phyloP scores from a whole-genome alignment of 1,140 invertebrate genomes.

The Neocloeon triangulifer region DNA sequence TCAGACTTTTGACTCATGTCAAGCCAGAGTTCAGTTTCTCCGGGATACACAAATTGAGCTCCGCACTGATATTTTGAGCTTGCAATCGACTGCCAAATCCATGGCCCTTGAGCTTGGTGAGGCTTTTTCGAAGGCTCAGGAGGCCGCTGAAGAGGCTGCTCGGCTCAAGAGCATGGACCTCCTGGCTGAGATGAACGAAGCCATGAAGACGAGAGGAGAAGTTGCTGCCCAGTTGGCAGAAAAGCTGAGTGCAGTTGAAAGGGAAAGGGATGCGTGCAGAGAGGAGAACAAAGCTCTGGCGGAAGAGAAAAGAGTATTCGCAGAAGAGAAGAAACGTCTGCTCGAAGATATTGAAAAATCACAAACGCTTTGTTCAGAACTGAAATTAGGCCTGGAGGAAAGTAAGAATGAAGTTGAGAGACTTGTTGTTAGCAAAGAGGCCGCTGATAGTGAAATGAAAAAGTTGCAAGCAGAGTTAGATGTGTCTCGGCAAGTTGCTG shows the following conservation, averaged over 20 bases:
- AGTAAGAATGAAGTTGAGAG: neutral
- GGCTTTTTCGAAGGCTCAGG: too few species aligned
- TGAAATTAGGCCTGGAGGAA: too few species aligned
- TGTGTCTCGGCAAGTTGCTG: neutral
- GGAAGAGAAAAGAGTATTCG: neutral
- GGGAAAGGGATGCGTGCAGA: slow-evolving; percentile 1
- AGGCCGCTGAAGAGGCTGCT: too few species aligned
- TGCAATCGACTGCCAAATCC: too few species aligned
- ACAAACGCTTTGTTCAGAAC: too few species aligned
- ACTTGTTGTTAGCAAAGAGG: neutral
- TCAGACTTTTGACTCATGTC: too few species aligned
- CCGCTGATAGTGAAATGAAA: neutral
- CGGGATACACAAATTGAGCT: too few species aligned
- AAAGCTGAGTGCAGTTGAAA: neutral
- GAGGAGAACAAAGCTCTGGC: neutral
- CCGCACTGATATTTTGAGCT: too few species aligned
- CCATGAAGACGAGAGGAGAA: neutral
- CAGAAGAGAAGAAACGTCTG: slow-evolving; percentile 1
- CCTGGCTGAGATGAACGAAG: too few species aligned
- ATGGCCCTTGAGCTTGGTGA: too few species aligned
- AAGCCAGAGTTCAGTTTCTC: too few species aligned
- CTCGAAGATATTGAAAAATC: neutral
- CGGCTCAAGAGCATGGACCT: too few species aligned
- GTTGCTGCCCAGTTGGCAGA: neutral
- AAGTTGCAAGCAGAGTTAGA: neutral